A percentile compares a stretch with the other conserved stretches of the same genome.
Conservation (phyloP, 2,888 invertebrate genomes). For the Tiphia femorata region DNA sequence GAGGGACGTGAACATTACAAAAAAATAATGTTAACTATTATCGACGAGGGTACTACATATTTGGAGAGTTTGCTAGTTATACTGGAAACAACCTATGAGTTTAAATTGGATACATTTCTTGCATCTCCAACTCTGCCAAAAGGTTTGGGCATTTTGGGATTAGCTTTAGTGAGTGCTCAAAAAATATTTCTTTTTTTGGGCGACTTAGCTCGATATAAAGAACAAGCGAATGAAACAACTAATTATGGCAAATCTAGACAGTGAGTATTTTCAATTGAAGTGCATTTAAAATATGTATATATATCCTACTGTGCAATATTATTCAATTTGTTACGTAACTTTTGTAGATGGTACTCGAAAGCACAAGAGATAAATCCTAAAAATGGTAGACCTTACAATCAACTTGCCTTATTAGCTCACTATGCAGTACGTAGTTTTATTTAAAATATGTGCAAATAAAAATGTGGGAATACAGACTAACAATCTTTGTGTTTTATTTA, state of each 20-base stretch:
- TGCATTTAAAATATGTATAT: background rate
- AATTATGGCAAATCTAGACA: conserved; percentile 85
- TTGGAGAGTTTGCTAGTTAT: conserved; percentile 81
- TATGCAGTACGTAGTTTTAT: conserved; percentile 75
- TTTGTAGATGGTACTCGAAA: conserved; percentile 87
- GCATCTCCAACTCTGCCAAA: conserved; percentile 71
- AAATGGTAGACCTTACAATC: conserved; percentile 95
- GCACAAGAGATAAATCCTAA: conserved; percentile 95
- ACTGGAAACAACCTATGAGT: conserved; percentile 82
- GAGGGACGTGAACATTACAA: conserved; percentile 77
- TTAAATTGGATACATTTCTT: conserved; percentile 76
- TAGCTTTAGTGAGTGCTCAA: conserved; percentile 88
- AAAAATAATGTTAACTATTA: conserved; percentile 76
- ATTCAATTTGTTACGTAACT: no score
- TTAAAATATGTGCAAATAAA: no score
- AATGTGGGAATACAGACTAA: background rate
- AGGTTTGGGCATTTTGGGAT: conserved; percentile 76
- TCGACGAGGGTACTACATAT: conserved; percentile 85
- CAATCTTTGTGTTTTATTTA: conserved; percentile 63
- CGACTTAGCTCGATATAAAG: conserved; percentile 91
- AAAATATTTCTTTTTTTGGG: conserved; percentile 91
- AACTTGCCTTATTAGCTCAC: conserved; percentile 90
- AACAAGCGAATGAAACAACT: conserved; percentile 83
- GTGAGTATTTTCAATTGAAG: conserved; percentile 67
- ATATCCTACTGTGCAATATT: background rate